These are phyloP conservation scores for Antechinus flavipes DNA, from an alignment of 2,113 vertebrate species.

Conservation along the genomic window DNA sequence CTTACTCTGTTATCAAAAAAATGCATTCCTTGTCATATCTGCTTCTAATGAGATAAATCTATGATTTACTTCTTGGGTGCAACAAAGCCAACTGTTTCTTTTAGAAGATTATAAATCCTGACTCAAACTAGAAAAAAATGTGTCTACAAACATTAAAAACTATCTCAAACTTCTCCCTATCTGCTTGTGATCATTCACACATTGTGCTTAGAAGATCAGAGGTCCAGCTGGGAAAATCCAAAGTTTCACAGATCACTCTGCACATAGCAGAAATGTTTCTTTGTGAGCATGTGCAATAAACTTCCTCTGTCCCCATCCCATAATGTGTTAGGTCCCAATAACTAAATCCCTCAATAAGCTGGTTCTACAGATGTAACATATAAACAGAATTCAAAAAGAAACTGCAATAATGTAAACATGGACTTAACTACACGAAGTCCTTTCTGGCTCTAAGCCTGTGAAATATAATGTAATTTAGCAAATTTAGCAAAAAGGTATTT, in stretches of 20 bases:
- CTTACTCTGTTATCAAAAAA: not conserved
- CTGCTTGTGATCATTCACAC: too few relatives aligned
- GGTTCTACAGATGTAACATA: not conserved
- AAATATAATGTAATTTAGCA: not conserved
- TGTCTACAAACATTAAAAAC: not conserved
- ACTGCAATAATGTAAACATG: not conserved
- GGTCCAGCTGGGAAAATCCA: constrained; percentile 5
- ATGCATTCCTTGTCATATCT: not conserved
- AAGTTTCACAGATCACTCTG: not conserved
- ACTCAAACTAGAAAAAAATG: not conserved
- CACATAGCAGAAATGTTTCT: not conserved
- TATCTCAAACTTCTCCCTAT: not conserved
- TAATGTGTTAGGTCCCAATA: not conserved
- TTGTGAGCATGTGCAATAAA: not conserved
- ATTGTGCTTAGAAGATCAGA: not conserved
- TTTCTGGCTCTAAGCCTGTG: not conserved
- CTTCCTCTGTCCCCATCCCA: not conserved
- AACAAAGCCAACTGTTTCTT: not conserved
- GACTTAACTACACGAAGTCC: not conserved
- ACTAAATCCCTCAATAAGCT: rapidly evolving
- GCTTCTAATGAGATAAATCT: not conserved
- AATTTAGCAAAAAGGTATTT: not conserved
- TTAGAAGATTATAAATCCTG: not conserved
- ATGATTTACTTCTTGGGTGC: not conserved
- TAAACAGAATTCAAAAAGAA: not conserved